phyloP scores from a whole-genome alignment of 2,113 vertebrate genomes.

The Lampris incognitus region DNA sequence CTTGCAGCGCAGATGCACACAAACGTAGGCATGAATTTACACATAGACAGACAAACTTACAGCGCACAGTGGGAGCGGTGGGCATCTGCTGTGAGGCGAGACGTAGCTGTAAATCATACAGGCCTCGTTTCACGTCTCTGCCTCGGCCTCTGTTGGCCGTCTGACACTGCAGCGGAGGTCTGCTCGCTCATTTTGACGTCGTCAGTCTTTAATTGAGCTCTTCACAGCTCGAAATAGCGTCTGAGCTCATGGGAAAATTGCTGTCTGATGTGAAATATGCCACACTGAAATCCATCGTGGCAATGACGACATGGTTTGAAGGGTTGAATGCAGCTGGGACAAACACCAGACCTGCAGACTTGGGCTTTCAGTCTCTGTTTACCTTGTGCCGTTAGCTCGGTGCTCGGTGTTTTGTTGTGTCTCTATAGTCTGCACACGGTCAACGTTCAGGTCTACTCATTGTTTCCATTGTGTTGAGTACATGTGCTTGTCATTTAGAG shows the following conservation, averaged over 20 bases:
- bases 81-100: slow-evolving; percentile 46
- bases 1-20: no score
- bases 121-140: slow-evolving; percentile 64
- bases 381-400: background rate
- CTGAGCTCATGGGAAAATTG: slow-evolving; percentile 72
- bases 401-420: slow-evolving; percentile 46
- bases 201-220: slow-evolving; percentile 72
- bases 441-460: slow-evolving; percentile 60
- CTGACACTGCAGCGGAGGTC: slow-evolving; percentile 69
- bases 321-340: slow-evolving; percentile 12
- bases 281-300: slow-evolving; percentile 40
- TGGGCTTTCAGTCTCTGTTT: slow-evolving; percentile 12
- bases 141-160: slow-evolving; percentile 58
- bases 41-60: slow-evolving; percentile 1
- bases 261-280: slow-evolving; percentile 62
- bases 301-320: slow-evolving; percentile 38
- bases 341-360: background rate
- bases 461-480: slow-evolving; percentile 75
- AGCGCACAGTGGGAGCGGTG: slow-evolving; percentile 39
- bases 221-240: slow-evolving; percentile 69
- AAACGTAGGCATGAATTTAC: background rate
- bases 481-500: slow-evolving; percentile 82
- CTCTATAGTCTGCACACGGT: slow-evolving; percentile 31
- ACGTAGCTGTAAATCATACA: slow-evolving; percentile 68
- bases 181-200: slow-evolving; percentile 67